Evolutionary conservation across 2,797 vertebrate genomes (phyloP).

Genomic region (Darevskia mixta): DNA sequence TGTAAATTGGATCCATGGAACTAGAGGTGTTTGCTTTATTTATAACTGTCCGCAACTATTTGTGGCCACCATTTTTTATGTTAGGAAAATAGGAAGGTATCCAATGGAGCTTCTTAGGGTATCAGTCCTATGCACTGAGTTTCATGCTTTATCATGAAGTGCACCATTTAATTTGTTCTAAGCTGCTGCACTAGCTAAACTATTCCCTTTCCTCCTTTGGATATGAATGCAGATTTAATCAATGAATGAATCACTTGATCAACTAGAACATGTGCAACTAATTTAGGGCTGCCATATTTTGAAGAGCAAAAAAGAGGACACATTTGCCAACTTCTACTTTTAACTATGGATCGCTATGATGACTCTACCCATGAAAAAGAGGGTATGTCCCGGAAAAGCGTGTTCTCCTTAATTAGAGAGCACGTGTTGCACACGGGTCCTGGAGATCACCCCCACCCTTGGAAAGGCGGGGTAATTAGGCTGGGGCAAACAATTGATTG

Average conservation of each 20-base stretch:
- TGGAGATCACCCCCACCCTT: too few species aligned
- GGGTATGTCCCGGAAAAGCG: too few species aligned
- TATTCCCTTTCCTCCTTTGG: not conserved
- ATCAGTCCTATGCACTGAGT: not conserved
- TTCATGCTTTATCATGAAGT: not conserved
- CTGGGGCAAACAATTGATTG: too few species aligned
- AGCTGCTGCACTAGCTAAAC: not conserved
- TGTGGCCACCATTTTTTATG: not conserved
- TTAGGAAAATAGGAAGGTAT: not conserved
- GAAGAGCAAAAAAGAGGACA: not conserved
- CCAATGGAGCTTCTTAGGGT: not conserved
- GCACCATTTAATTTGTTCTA: not conserved
- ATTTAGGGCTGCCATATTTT: not conserved
- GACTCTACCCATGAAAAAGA: too few species aligned
- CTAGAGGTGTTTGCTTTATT: conserved; percentile 1
- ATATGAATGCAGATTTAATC: not conserved
- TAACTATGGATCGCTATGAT: too few species aligned
- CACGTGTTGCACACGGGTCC: too few species aligned
- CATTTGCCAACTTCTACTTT: too few species aligned
- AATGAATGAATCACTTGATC: conserved; percentile 6
- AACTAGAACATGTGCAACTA: not conserved
- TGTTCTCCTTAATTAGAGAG: too few species aligned
- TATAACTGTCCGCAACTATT: not conserved
- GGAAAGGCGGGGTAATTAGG: too few species aligned
- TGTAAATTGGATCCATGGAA: not conserved